These are phyloP conservation scores for Caretta caretta DNA, from an alignment of 2,113 vertebrate genomes.

Conservation along the genomic window DNA sequence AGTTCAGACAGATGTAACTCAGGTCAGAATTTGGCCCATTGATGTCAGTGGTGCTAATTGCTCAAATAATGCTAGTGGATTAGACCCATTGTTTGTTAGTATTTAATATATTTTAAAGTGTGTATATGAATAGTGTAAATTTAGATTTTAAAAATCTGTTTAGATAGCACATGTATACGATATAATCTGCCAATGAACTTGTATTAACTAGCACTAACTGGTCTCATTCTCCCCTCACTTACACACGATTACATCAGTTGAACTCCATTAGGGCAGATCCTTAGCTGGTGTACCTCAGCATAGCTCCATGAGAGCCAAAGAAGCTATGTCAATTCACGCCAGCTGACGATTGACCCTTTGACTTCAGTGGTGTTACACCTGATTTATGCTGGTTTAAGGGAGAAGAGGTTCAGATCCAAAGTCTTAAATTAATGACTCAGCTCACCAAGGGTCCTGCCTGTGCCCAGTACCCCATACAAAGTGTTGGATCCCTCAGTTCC, in stretches of 20 bases:
- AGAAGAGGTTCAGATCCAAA: not conserved
- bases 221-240: not conserved
- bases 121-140: not conserved
- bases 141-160: conserved; percentile 45
- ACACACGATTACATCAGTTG: conserved; percentile 11
- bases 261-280: not conserved
- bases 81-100: conserved; percentile 67
- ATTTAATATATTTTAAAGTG: conserved; percentile 63
- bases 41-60: conserved; percentile 1
- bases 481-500: not conserved
- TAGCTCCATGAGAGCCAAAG: not conserved
- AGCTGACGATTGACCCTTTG: not conserved
- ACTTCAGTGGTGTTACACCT: not conserved
- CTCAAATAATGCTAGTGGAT: conserved; percentile 9
- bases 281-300: not conserved
- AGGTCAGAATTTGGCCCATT: conserved; percentile 11
- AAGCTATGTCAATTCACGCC: not conserved
- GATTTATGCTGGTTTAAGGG: not conserved
- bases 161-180: conserved; percentile 16
- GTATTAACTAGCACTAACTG: not conserved
- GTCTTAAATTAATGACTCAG: not conserved
- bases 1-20: not conserved
- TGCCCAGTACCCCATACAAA: not conserved
- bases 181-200: conserved; percentile 31
- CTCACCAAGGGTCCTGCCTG: not conserved